These are phyloP conservation scores for Listrodromus nycthemerus DNA, from an alignment of 2,888 invertebrate genomes.

Conservation along the genomic window DNA sequence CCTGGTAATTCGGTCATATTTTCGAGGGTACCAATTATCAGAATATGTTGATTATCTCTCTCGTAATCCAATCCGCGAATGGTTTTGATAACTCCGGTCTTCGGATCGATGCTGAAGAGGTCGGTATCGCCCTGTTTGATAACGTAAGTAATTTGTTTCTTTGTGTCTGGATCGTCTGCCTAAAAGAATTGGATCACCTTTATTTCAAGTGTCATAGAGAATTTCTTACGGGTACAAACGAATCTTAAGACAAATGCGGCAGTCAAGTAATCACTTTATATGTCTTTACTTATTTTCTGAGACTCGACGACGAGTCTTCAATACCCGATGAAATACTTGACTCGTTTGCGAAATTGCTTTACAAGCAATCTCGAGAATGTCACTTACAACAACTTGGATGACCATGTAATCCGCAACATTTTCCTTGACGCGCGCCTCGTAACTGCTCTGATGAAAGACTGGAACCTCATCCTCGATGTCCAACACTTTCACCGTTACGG, in stretches of 20 bases:
- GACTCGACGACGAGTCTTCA: not conserved
- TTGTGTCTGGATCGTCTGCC: constrained; percentile 94
- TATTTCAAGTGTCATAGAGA: not conserved
- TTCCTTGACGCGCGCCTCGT: constrained; percentile 93
- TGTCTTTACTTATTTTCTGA: not conserved
- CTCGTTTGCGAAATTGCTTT: constrained; percentile 46
- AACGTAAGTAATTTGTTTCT: constrained; percentile 92
- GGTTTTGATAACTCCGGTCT: constrained; percentile 92
- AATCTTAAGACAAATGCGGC: not conserved
- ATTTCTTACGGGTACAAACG: not conserved
- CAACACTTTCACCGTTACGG: constrained; percentile 92
- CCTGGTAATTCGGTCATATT: constrained; percentile 90
- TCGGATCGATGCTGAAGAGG: constrained; percentile 93
- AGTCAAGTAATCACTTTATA: not conserved
- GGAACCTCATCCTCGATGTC: constrained; percentile 95
- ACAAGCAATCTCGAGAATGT: constrained; percentile 43
- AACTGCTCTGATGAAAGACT: constrained; percentile 89
- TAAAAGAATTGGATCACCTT: constrained; percentile 80
- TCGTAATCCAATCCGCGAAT: constrained; percentile 92
- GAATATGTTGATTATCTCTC: constrained; percentile 89
- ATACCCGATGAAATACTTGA: not conserved
- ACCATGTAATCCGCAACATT: constrained; percentile 92
- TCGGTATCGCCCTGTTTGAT: constrained; percentile 93
- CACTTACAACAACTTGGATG: constrained; percentile 90
- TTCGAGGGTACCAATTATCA: constrained; percentile 93